Conservation (phyloP, 2,113 vertebrate species). For the Dicentrarchus labrax region DNA sequence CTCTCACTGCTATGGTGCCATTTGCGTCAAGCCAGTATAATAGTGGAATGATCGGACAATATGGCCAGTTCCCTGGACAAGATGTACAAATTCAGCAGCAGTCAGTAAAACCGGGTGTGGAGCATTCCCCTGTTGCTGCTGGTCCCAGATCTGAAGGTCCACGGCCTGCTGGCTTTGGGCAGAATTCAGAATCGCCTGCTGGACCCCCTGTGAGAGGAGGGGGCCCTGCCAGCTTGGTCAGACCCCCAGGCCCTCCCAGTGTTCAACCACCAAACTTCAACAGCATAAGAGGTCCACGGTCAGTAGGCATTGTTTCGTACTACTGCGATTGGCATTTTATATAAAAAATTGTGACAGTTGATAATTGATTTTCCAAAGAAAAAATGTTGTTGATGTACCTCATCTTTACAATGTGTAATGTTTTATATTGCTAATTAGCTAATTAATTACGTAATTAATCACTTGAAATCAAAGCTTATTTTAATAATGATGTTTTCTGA, state of each 20-base stretch:
- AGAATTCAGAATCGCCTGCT: slow-evolving; percentile 55
- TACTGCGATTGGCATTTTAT: neutral
- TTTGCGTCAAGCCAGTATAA: slow-evolving; percentile 83
- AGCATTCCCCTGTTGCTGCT: slow-evolving; percentile 50
- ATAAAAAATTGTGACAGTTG: neutral
- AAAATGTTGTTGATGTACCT: neutral
- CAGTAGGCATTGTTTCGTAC: slow-evolving; percentile 45
- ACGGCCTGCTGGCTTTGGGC: slow-evolving; percentile 52
- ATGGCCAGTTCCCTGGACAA: slow-evolving; percentile 84
- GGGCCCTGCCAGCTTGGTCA: slow-evolving; percentile 76
- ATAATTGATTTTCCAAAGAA: neutral
- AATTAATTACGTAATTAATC: neutral
- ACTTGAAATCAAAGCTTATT: neutral
- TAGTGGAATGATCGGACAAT: slow-evolving; percentile 87
- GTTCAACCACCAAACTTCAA: slow-evolving; percentile 86
- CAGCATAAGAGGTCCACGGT: slow-evolving; percentile 88
- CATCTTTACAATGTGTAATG: neutral
- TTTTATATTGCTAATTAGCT: neutral
- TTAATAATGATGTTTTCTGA: neutral
- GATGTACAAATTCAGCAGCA: slow-evolving; percentile 69
- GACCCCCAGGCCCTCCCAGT: slow-evolving; percentile 81
- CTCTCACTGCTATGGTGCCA: slow-evolving; percentile 90
- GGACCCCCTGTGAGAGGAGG: slow-evolving; percentile 69
- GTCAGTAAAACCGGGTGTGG: slow-evolving; percentile 76
- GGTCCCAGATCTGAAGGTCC: slow-evolving; percentile 60